A percentile compares a stretch with the other conserved stretches of the same genome.
phyloP scores from a whole-genome alignment of 2,113 vertebrate species.

The Rhineura floridana region DNA sequence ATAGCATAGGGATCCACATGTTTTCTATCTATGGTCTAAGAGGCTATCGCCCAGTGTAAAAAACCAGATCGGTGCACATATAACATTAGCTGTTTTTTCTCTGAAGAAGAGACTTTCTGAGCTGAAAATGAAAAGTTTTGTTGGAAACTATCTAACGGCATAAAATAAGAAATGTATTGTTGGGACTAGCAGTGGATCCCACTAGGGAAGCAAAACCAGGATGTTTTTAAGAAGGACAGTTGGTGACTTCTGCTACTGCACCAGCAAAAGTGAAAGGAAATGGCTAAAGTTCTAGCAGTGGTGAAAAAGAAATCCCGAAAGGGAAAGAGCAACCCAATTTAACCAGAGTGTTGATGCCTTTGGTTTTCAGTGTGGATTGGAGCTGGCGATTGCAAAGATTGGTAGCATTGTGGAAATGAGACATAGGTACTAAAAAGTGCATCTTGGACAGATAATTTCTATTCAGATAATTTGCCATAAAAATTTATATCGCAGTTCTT shows the following conservation, averaged over 20 bases:
- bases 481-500: slow-evolving; percentile 83
- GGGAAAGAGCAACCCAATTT: slow-evolving; percentile 1
- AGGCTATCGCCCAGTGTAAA: too few relatives aligned
- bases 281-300: background rate
- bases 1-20: too few relatives aligned
- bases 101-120: background rate
- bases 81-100: background rate
- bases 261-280: background rate
- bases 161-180: background rate
- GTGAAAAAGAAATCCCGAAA: background rate
- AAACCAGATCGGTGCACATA: too few relatives aligned
- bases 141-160: background rate
- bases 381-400: slow-evolving; percentile 68
- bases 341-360: slow-evolving; percentile 8
- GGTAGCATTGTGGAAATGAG: slow-evolving; percentile 82
- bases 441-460: slow-evolving; percentile 82
- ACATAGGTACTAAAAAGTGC: slow-evolving; percentile 71
- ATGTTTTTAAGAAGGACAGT: background rate
- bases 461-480: slow-evolving; percentile 86
- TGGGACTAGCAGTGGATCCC: background rate
- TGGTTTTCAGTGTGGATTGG: slow-evolving; percentile 50
- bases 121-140: background rate
- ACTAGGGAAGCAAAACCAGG: too few relatives aligned
- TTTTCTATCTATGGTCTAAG: too few relatives aligned
- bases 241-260: background rate